A percentile compares a stretch with the other conserved stretches of the same genome.
Evolutionary conservation across 2,888 invertebrate genomes (phyloP).

Genomic region (Ennomos erosarius): DNA sequence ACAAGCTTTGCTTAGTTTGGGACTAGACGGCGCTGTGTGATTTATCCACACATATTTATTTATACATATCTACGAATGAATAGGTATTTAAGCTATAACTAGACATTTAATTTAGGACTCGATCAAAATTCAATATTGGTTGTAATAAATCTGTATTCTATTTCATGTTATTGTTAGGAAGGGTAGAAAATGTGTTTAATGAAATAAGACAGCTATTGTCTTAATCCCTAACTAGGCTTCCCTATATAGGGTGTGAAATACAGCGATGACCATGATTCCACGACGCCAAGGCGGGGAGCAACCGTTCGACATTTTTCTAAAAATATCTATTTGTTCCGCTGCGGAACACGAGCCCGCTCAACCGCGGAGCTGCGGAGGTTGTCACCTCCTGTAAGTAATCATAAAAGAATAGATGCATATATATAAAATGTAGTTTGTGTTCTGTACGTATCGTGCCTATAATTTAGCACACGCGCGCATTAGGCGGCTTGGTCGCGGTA

Average conservation of each 20-base stretch:
- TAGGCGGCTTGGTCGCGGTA: too few relatives aligned
- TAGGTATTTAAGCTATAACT: too few relatives aligned
- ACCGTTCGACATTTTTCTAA: slow-evolving; percentile 25
- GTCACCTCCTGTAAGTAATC: slow-evolving; percentile 17
- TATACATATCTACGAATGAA: too few relatives aligned
- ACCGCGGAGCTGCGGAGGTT: slow-evolving; percentile 25
- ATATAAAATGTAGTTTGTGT: neutral
- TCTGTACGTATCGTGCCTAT: neutral
- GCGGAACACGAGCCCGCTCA: slow-evolving; percentile 23
- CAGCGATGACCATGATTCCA: slow-evolving; percentile 17
- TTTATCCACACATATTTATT: too few relatives aligned
- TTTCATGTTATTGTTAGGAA: too few relatives aligned
- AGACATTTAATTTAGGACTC: too few relatives aligned
- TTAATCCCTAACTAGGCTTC: slow-evolving; percentile 10
- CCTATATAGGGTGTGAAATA: slow-evolving; percentile 24
- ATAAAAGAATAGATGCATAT: neutral
- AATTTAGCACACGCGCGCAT: too few relatives aligned
- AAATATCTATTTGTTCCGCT: slow-evolving; percentile 32
- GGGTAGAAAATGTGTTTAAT: too few relatives aligned
- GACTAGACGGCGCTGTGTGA: too few relatives aligned
- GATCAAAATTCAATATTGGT: too few relatives aligned
- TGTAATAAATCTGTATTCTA: too few relatives aligned
- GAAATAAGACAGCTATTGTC: neutral
- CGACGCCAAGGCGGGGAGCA: slow-evolving; percentile 4
- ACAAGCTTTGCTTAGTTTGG: too few relatives aligned